Conservation (phyloP, 2,888 invertebrate genomes). For the Tinea pellionella region DNA sequence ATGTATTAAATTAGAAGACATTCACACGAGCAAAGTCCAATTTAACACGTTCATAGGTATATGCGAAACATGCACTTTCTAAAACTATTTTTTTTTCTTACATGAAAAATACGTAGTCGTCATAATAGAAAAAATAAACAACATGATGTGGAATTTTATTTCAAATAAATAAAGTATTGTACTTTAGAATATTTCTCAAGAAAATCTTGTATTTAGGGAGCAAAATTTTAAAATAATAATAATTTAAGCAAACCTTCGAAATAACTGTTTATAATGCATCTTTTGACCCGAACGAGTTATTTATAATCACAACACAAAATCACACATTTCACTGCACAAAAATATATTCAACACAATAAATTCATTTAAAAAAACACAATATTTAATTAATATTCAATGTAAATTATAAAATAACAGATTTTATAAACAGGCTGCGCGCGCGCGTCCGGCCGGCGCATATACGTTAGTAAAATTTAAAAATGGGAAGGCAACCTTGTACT, state of each 20-base stretch:
- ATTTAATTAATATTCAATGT: neutral
- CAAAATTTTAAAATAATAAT: no score
- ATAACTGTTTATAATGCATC: slow-evolving; percentile 63
- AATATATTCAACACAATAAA: slow-evolving; percentile 6
- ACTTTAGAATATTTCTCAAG: no score
- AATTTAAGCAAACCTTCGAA: slow-evolving; percentile 52
- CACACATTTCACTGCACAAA: no score
- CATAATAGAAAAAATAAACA: neutral
- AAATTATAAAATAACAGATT: neutral
- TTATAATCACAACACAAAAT: slow-evolving; percentile 24
- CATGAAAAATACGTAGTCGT: neutral
- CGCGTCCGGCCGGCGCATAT: slow-evolving; percentile 33
- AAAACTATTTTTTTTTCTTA: neutral
- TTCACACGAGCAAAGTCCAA: slow-evolving; percentile 15
- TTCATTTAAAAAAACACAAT: slow-evolving; percentile 21
- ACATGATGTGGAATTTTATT: neutral
- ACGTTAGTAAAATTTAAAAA: slow-evolving; percentile 39
- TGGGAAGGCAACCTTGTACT: slow-evolving; percentile 23
- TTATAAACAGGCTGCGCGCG: slow-evolving; percentile 11
- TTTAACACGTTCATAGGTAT: neutral
- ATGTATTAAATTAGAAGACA: neutral
- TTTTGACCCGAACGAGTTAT: slow-evolving; percentile 21
- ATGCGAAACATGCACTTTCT: neutral
- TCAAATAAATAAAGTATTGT: neutral
- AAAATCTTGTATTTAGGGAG: no score